Evolutionary conservation across 2,888 invertebrate genomes (phyloP).

Genomic region (Coelogynopora nodosa): DNA sequence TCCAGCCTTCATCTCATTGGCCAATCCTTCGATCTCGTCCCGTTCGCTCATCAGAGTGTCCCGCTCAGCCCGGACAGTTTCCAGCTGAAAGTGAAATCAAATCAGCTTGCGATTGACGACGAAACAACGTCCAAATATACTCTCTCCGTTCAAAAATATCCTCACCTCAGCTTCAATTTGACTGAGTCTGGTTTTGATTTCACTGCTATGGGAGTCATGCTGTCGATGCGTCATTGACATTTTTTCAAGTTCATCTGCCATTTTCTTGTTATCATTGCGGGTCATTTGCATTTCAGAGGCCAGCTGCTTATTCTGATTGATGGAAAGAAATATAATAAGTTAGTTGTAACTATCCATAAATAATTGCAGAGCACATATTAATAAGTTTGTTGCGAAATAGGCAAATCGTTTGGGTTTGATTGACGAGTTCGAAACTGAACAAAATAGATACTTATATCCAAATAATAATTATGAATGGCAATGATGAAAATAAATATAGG

Average conservation of each 20-base stretch:
- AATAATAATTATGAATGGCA: no score
- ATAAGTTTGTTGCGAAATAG: no score
- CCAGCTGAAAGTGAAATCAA: not conserved
- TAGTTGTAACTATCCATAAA: no score
- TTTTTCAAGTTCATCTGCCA: not conserved
- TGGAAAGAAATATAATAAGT: no score
- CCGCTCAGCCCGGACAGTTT: not conserved
- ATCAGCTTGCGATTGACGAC: no score
- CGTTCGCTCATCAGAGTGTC: slow-evolving; percentile 35
- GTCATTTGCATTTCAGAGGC: not conserved
- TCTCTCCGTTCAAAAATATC: no score
- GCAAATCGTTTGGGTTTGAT: no score
- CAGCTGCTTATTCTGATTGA: not conserved
- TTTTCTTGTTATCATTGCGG: not conserved
- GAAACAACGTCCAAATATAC: no score
- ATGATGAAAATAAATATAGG: no score
- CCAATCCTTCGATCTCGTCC: not conserved
- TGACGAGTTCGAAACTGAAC: no score
- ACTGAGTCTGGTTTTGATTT: not conserved
- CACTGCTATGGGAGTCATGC: not conserved
- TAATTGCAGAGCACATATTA: no score
- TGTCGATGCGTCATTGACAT: not conserved
- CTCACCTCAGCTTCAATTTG: not conserved
- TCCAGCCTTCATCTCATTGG: slow-evolving; percentile 24
- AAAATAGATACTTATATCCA: no score